Percentiles rank a stretch among this genome's conserved stretches.
Conservation (phyloP, 2,113 vertebrate genomes). For the Phodopus roborovskii region DNA sequence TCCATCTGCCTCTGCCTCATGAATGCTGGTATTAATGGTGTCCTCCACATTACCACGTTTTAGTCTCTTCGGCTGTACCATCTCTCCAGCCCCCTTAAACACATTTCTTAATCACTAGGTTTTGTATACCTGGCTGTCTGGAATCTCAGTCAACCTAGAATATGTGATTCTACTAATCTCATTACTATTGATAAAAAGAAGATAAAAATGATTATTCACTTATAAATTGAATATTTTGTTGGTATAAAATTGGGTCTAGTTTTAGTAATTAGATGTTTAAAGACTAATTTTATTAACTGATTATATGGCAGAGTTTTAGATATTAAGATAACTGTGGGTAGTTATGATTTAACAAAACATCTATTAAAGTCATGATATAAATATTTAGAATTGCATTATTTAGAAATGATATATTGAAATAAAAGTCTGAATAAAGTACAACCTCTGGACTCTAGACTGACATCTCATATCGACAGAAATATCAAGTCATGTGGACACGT, state of each 20-base stretch:
- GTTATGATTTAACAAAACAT: constrained; percentile 18
- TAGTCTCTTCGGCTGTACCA: neutral
- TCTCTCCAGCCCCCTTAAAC: neutral
- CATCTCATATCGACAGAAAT: constrained; percentile 11
- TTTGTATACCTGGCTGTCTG: neutral
- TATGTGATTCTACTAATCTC: neutral
- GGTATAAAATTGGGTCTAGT: neutral
- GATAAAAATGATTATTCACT: neutral
- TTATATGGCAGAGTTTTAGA: neutral
- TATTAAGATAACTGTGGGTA: neutral
- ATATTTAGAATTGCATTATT: neutral
- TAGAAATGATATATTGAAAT: constrained; percentile 24
- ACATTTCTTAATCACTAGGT: neutral
- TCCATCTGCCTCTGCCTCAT: neutral
- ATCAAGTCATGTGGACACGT: neutral
- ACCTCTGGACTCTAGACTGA: neutral
- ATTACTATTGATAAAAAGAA: neutral
- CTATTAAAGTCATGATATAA: constrained; percentile 17
- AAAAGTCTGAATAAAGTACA: constrained; percentile 50
- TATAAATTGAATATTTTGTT: constrained; percentile 15
- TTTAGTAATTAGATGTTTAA: constrained; percentile 42
- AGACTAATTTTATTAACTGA: neutral
- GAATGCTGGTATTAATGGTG: neutral
- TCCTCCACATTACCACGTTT: neutral
- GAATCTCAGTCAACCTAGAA: neutral